Evolutionary conservation across 1,140 invertebrate genomes (phyloP), one percentile per base, ranked within the genome.

Genomic region (Ceratosolen solmsi): DNA sequence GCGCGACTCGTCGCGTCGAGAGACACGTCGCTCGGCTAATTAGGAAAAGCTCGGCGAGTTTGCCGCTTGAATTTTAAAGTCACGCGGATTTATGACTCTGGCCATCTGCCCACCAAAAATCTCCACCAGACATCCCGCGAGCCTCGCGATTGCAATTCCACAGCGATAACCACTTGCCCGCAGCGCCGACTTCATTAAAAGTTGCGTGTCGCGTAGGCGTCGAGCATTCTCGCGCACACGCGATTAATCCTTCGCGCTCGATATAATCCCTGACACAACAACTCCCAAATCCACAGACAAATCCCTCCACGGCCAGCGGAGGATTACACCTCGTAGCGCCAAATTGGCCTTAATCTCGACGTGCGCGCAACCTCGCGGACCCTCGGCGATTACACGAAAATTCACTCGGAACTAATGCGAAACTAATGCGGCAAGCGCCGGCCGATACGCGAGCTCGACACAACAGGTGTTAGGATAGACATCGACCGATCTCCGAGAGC

Each of bases 181-280:
- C 25, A 60, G n/a, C 58, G 60, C 79, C 83, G 83, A 85, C 84
- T 88, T 88, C 86, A 87, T 90, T 88, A 89, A 90, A 89, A 90
- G 85, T 89, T 87, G 63, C 60, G 15, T 22, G 46, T 5, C 30
- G 51, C 68, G 49, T 25, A 17, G n/a, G 60, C 58, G 33, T 51
- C 33, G 5, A 13, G 0, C 3, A 68, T 20, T n/a, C 60, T 36
- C 25, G 27, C 25, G 15, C 0, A 60, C 33, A n/a, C 33, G 87
- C 86, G 87, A 89, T 89, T 89, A 90, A 90, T 91, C 85, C 88
- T 90, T 89, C 86, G 87, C 88, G 87, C 88, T 90, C 89, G 87
- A 90, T 91, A 92, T 91, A 92, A 92, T 91, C 91, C 90, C 89
- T 85, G 86, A 87, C 86, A 87, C 86, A 90, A 90, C 90, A 90